Base-by-base conservation (phyloP, 2,797 vertebrate species). In the Potorous gilbertii region DNA sequence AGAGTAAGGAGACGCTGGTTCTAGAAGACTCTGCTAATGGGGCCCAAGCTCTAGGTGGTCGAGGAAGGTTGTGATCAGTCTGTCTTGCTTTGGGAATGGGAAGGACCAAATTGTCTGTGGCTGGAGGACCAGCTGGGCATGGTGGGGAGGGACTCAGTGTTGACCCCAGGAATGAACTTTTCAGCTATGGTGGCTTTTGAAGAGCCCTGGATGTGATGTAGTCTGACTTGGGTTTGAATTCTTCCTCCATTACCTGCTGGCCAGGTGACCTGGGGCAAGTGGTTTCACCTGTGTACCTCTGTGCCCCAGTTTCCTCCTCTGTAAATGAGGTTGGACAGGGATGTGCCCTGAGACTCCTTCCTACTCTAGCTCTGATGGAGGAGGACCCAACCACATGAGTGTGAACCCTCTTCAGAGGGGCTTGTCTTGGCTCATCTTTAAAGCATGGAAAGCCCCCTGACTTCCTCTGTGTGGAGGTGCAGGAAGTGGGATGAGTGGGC, bases 301-400 rank as follows among this genome's bases (percentile, higher is more conserved):
- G 81, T 50, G 89, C 89, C 52, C 55, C 90, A 90, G 90, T 90
- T 90, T 90, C 87, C 89, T 90, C 11, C 50, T 54, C 89, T 90
- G 46, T 90, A 90, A 54, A 54, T 29, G 89, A 52, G 89, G 10
- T 50, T 52, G 18, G n/a, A 9, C n/a, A 24, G 21, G 74, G 40
- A 87, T 50, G 40, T 24, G 0, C 21, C 40, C 40, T 28, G 52
- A 90, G 52, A 90, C 16, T 90, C 52, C 28, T 34, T 31, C 5
- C 52, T 31, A 6, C 16, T 34, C 28, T 31, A 27, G 40, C 3
- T 74, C 34, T 87, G 46, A 87, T 46, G 74, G 74, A 87, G 3
- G 5, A 74, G 62, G n/a, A 40, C n/a, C n/a, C n/a, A 74, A 18
- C 66, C n/a, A 10, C 5, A 0, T n/a, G 13, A n/a, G 6, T 46